Evolutionary conservation across 2,888 invertebrate genomes (phyloP).

Genomic region (Agelastica alni): DNA sequence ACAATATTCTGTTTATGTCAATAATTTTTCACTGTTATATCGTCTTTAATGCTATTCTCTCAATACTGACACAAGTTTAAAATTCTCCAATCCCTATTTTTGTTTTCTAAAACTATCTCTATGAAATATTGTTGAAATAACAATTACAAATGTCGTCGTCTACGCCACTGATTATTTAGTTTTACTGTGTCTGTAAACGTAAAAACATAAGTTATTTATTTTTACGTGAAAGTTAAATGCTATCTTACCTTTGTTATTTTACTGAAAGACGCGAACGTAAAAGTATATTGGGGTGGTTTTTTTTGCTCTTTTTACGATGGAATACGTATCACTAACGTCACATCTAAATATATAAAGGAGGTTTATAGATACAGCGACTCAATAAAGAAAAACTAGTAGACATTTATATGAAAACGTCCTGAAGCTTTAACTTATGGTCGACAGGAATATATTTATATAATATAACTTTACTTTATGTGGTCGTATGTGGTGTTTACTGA

Average conservation of each 20-base stretch:
- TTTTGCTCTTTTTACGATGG: constrained; percentile 1
- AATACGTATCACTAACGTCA: constrained; percentile 4
- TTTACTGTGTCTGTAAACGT: not conserved
- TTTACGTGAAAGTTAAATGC: not conserved
- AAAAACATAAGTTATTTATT: not conserved
- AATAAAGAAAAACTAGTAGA: constrained; percentile 1
- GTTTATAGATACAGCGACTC: constrained; percentile 5
- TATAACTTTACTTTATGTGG: no score
- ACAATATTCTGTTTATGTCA: no score
- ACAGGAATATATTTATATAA: no score
- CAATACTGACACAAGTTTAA: no score
- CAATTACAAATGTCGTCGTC: no score
- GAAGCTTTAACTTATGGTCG: no score
- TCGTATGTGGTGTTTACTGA: no score
- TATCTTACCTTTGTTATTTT: constrained; percentile 1
- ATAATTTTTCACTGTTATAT: no score
- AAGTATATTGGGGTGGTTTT: constrained; percentile 3
- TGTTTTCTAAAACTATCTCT: no score
- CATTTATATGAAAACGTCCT: not conserved
- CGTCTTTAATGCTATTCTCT: no score
- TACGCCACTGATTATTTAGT: not conserved
- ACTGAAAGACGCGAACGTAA: not conserved
- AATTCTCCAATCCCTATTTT: no score
- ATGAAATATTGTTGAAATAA: no score
- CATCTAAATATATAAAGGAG: constrained; percentile 6